These are phyloP conservation scores for Leptodactylus fuscus DNA, from an alignment of 2,113 vertebrate genomes.

Conservation along the genomic window DNA sequence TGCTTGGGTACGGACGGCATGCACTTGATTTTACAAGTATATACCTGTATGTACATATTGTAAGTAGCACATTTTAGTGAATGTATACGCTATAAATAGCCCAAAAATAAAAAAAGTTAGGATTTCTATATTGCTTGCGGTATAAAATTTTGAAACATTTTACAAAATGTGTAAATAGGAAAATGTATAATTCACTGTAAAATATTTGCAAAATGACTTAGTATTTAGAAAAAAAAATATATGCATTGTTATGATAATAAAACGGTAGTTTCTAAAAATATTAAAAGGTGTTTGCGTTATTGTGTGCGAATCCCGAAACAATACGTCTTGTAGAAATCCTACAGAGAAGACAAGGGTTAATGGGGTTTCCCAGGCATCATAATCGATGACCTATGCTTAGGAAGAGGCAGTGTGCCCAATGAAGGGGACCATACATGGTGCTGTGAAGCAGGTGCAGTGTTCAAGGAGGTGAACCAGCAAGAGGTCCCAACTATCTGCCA, in stretches of 20 bases:
- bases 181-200: constrained; percentile 59
- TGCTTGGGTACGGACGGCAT: constrained; percentile 48
- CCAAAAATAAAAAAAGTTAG: constrained; percentile 16
- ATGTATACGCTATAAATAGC: constrained; percentile 59
- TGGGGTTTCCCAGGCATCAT: too few species aligned
- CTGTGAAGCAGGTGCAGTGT: too few species aligned
- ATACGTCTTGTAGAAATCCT: too few species aligned
- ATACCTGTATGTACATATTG: constrained; percentile 55
- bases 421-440: too few species aligned
- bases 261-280: constrained; percentile 46
- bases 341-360: too few species aligned
- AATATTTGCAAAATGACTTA: constrained; percentile 58
- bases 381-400: too few species aligned
- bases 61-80: constrained; percentile 57
- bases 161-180: constrained; percentile 58
- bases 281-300: background rate
- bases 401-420: too few species aligned
- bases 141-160: constrained; percentile 57
- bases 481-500: too few species aligned
- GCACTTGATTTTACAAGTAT: constrained; percentile 56
- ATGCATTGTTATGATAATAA: constrained; percentile 57
- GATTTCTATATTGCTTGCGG: constrained; percentile 57
- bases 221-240: constrained; percentile 55
- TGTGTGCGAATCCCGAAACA: too few species aligned
- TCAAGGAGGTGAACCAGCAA: too few species aligned